phyloP scores from a whole-genome alignment of 2,797 vertebrate species.

The Harpagifer antarcticus region DNA sequence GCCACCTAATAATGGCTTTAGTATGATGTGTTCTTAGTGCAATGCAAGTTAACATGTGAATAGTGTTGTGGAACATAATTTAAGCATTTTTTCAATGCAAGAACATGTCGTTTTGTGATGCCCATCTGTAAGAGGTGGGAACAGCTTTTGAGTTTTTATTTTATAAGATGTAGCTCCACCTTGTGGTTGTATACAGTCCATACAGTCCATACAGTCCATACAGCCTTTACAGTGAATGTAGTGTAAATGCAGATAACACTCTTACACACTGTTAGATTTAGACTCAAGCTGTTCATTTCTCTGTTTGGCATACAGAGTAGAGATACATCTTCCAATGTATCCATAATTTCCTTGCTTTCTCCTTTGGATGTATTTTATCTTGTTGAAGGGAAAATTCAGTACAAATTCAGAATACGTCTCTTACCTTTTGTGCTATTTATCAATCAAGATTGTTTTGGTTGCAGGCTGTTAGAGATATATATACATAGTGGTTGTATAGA shows the following conservation, averaged over 20 bases:
- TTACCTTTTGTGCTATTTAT: too few relatives aligned
- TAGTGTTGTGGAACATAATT: neutral
- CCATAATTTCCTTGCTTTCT: neutral
- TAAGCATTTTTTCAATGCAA: neutral
- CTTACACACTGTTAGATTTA: neutral
- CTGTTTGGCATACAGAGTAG: neutral
- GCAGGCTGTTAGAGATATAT: too few relatives aligned
- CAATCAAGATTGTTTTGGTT: too few relatives aligned
- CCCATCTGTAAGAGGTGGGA: neutral
- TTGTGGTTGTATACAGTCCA: slow-evolving; percentile 43
- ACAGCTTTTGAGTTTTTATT: slow-evolving; percentile 9
- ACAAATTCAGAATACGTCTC: neutral
- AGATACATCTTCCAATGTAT: neutral
- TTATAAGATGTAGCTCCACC: slow-evolving; percentile 44
- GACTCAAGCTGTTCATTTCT: neutral
- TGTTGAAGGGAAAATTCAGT: neutral
- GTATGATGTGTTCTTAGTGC: neutral
- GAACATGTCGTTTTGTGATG: neutral
- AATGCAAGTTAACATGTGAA: neutral
- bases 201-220: slow-evolving; percentile 12
- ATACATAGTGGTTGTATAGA: too few relatives aligned
- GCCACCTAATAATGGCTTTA: slow-evolving; percentile 31
- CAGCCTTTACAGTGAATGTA: neutral
- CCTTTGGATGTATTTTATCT: neutral
- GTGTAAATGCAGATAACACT: neutral